These are phyloP conservation scores for Nysson spinosus DNA, from an alignment of 2,888 invertebrate genomes.

Conservation along the genomic window DNA sequence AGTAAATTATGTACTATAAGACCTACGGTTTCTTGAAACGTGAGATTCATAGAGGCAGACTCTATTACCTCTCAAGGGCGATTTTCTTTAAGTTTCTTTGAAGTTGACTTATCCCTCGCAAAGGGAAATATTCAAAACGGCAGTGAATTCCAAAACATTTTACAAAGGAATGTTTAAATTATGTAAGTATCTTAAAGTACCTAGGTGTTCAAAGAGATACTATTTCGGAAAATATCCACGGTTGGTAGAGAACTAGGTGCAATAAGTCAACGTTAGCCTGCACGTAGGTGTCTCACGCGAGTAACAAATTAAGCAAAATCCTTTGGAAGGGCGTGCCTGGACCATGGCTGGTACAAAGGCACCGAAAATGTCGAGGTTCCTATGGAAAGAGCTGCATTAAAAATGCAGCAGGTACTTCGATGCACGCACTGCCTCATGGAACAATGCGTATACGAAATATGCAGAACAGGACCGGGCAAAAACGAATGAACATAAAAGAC, in stretches of 20 bases:
- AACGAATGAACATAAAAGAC: constrained; percentile 7
- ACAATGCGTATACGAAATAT: constrained; percentile 57
- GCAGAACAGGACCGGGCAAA: constrained; percentile 26
- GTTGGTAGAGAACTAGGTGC: neutral
- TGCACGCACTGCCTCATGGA: constrained; percentile 28
- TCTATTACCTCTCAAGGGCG: too few species aligned
- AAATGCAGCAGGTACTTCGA: constrained; percentile 48
- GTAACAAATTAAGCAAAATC: constrained; percentile 27
- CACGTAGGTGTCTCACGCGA: constrained; percentile 23
- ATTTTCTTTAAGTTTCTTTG: too few species aligned
- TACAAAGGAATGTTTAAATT: too few species aligned
- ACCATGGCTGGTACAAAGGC: constrained; percentile 27
- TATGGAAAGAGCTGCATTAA: constrained; percentile 47
- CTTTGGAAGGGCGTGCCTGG: constrained; percentile 17
- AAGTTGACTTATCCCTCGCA: too few species aligned
- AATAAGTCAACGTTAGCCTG: constrained; percentile 2
- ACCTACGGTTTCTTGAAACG: too few species aligned
- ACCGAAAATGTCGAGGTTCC: constrained; percentile 24
- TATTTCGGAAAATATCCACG: too few species aligned
- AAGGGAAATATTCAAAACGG: too few species aligned
- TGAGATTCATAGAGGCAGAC: too few species aligned
- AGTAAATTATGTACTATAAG: too few species aligned
- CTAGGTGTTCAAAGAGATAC: too few species aligned
- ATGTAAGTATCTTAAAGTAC: too few species aligned
- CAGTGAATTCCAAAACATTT: too few species aligned